Base-by-base conservation (phyloP, 2,113 vertebrate genomes). In the Rhinichthys klamathensis region DNA sequence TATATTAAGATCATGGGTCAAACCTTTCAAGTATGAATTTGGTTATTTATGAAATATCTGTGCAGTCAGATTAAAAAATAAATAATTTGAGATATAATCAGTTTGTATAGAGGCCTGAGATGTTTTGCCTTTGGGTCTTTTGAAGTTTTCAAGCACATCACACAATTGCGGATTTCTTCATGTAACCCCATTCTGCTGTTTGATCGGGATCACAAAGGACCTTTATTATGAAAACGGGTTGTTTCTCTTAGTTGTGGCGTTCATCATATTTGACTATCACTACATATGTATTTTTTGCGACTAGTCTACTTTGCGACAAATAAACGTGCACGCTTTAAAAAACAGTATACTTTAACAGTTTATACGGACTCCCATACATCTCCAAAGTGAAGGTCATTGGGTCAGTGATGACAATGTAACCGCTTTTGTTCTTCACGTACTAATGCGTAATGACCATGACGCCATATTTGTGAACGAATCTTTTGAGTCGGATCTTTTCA, bases 271-370 rank as follows among this genome's bases (percentile, higher is more conserved):
- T 16, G 10, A 63, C 8, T n/a, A 2, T 23, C 2, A 23, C 11
- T 46, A 46, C 0, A n/a, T 23, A 0, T 12, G 12, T 13, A 0
- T n/a, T 4, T 9, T n/a, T 46, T 27, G 7, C 38, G 0, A 3
- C 15, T 46, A 2, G 58, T 12, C 11, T n/a, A 15, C 9, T 32
- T 77, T 32, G 10, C 23, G 2, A 0, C 56, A 10, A 60, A 35
- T 25, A 25, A 60, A 41, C 3, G 15, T 15, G 4, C n/a, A 6
- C n/a, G 0, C 0, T 8, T n/a, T 18, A 15, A 2, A 61, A 25
- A 69, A n/a, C 10, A 8, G 1, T 10, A 41, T 41, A 7, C 2
- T 65, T 67, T 2, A 18, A 10, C 11, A 27, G 23, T 38, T 38
- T 10, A 41, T 0, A 6, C 6, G 1, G 6, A 49, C 0, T n/a